Percentiles rank a stretch among this genome's conserved stretches.
Evolutionary conservation across 2,888 invertebrate species (phyloP).

Genomic region (Scaptomyza caliginosa): DNA sequence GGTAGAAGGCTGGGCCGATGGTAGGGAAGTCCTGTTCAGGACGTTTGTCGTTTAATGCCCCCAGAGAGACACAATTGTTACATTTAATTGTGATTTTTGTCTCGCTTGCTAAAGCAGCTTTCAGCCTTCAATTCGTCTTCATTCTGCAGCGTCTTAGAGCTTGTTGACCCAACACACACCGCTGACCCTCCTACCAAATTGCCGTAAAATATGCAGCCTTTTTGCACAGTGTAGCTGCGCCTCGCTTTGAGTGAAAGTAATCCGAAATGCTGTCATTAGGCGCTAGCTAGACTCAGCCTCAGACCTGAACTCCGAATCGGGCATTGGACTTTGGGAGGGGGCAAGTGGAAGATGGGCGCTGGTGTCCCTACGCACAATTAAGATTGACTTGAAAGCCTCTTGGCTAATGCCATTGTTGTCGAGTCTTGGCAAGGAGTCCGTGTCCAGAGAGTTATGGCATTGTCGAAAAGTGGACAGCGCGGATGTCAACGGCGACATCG

Average conservation of each 20-base stretch:
- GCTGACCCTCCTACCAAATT: not conserved
- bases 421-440: slow-evolving; percentile 1
- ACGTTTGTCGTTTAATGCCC: slow-evolving; percentile 69
- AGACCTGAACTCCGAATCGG: slow-evolving; percentile 2
- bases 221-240: slow-evolving; percentile 27
- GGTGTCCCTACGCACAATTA: slow-evolving; percentile 59
- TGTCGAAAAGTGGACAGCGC: slow-evolving; percentile 68
- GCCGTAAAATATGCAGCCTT: slow-evolving; percentile 66
- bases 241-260: slow-evolving; percentile 67
- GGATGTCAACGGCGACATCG: not conserved
- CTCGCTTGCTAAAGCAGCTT: slow-evolving; percentile 47
- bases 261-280: slow-evolving; percentile 67
- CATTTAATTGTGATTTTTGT: slow-evolving; percentile 79
- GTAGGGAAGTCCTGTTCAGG: slow-evolving; percentile 11
- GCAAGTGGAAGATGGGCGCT: not conserved
- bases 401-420: slow-evolving; percentile 54
- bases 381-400: slow-evolving; percentile 71
- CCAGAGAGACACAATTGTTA: slow-evolving; percentile 77
- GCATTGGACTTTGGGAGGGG: not conserved
- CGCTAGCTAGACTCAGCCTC: slow-evolving; percentile 15
- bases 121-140: slow-evolving; percentile 18
- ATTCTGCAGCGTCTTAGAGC: slow-evolving; percentile 34
- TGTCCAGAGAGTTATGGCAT: slow-evolving; percentile 61
- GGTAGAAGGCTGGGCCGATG: not conserved
- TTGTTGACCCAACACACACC: not conserved